Evolutionary conservation across 2,888 invertebrate species (phyloP).

Genomic region (Lysandra bellargus): DNA sequence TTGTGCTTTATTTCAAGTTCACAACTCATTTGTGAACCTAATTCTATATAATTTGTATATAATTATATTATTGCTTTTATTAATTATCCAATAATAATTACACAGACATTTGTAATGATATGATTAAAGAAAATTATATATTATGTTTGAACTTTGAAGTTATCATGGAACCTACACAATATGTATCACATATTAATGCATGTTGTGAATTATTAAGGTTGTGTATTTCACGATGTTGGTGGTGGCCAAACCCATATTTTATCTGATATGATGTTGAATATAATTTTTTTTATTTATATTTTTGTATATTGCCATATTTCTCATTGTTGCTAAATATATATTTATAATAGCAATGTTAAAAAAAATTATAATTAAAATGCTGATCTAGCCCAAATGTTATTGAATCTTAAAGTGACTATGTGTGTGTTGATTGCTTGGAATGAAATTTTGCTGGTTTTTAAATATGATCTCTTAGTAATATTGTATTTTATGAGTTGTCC

Average conservation of each 20-base stretch:
- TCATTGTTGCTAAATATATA: conserved; percentile 68
- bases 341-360: conserved; percentile 47
- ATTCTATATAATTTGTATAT: not conserved
- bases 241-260: conserved; percentile 38
- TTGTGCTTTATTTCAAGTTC: not conserved
- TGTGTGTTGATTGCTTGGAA: conserved; percentile 34
- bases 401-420: conserved; percentile 37
- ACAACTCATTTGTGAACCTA: not conserved
- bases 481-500: conserved; percentile 17
- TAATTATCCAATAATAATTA: not conserved
- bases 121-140: too few species aligned
- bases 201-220: conserved; percentile 40
- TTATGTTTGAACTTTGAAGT: not conserved
- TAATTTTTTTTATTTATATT: conserved; percentile 42
- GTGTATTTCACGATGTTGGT: conserved; percentile 43
- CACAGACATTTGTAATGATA: too few species aligned
- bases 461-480: conserved; percentile 38
- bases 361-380: conserved; percentile 40
- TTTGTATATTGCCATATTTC: conserved; percentile 58
- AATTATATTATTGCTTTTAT: not conserved
- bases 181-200: conserved; percentile 37
- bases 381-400: conserved; percentile 47
- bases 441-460: conserved; percentile 37
- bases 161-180: not conserved
- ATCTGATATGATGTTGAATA: conserved; percentile 16